Evolutionary conservation across 2,797 vertebrate genomes (phyloP), one percentile per base, ranked within the genome.

Genomic region (Arctocebus calabarensis): DNA sequence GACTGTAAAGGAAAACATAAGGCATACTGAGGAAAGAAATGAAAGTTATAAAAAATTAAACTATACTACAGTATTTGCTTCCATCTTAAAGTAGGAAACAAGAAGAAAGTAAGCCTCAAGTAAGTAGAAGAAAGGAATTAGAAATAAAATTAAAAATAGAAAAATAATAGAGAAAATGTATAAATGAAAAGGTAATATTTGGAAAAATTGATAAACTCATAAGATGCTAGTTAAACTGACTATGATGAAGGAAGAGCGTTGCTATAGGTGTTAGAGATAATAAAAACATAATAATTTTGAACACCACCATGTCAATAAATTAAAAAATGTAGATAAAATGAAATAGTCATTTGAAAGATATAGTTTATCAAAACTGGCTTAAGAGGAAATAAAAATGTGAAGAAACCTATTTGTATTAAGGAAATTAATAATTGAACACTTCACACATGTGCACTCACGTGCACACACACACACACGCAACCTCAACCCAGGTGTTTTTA

Each of bases 111-210:
- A 84, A 88, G 66, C 45, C 27, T 84, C n/a, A 84, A 91, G 27
- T 66, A 79, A 70, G 22, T 66, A 84, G 40, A 79, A 62, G 27
- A 71, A 90, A 93, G 17, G 74, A 81, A 55, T 34, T 59, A 84
- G 45, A 40, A 94, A 79, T 27, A 52, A 77, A 20, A 48, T 52
- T n/a, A 11, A 77, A 77, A 77, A 48, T 91, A 90, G 73, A 61
- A 95, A 86, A 93, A 43, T 6, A 77, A 77, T 52, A 52, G 19
- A 77, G 74, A 83, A 87, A 86, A 93, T 19, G 37, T 73, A 82
- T 93, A 17, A 94, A 64, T 45, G 37, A 66, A 92, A 94, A 91
- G 3, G 43, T 83, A 29, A 5, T 71, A 55, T 22, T 84, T 94
- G 45, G 32, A 88, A 91, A 94, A 77, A 74, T 59, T 13, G 52